A percentile compares a stretch with the other conserved stretches of the same genome.
Conservation (phyloP, 2,113 vertebrate genomes). For the Bostrychus sinensis region DNA sequence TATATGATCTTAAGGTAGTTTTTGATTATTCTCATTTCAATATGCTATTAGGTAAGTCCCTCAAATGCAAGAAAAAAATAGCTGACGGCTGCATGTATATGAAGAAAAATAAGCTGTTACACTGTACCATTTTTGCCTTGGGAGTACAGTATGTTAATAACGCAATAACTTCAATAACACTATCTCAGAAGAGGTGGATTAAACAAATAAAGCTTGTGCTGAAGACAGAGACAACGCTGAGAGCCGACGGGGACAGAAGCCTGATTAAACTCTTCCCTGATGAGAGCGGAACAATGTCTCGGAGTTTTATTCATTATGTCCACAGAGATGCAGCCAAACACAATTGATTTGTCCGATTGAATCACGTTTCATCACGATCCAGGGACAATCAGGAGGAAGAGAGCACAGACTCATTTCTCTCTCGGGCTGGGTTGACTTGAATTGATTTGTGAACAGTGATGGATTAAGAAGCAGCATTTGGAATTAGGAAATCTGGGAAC, state of each 20-base stretch:
- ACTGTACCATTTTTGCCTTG: not conserved
- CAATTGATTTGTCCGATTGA: not conserved
- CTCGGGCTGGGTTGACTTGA: not conserved
- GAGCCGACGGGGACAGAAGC: not conserved
- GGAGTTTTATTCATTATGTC: not conserved
- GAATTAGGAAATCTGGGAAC: not conserved
- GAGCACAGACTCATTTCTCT: not conserved
- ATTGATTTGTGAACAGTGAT: constrained; percentile 2
- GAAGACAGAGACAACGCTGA: not conserved
- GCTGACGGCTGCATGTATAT: no score
- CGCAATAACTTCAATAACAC: not conserved
- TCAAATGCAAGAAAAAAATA: no score
- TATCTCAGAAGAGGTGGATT: not conserved
- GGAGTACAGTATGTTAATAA: not conserved
- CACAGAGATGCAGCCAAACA: not conserved
- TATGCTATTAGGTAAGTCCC: no score
- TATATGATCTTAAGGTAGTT: no score
- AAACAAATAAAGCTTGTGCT: not conserved
- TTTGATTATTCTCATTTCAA: no score
- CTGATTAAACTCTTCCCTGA: constrained; percentile 1
- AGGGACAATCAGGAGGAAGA: not conserved
- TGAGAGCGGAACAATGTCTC: not conserved
- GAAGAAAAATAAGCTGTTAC: not conserved
- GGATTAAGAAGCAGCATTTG: not conserved
- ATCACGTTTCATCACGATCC: not conserved